phyloP scores from a whole-genome alignment of 2,797 vertebrate species.

The Psittacula echo region DNA sequence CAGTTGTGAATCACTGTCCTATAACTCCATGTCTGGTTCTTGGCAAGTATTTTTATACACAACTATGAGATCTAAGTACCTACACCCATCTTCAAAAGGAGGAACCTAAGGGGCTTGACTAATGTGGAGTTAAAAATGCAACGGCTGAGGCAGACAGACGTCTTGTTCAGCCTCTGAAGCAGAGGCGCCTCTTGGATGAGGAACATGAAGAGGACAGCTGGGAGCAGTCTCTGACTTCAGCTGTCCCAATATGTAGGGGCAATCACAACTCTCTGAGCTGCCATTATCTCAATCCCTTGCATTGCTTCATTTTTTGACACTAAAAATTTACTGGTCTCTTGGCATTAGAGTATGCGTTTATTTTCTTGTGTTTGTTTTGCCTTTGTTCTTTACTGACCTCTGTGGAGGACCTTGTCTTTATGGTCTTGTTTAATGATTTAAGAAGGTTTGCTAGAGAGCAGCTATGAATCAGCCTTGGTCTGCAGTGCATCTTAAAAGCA shows the following conservation, averaged over 20 bases:
- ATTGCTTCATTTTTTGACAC: background rate
- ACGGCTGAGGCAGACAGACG: background rate
- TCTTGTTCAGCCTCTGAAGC: background rate
- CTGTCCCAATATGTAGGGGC: background rate
- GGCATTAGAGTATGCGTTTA: background rate
- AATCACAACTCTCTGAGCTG: background rate
- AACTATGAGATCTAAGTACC: background rate
- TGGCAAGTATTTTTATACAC: slow-evolving; percentile 22
- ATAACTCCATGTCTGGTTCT: slow-evolving; percentile 26
- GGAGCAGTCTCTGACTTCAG: background rate
- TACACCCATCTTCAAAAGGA: slow-evolving; percentile 43
- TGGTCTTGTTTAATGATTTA: background rate
- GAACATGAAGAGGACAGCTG: background rate
- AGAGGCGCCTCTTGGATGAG: background rate
- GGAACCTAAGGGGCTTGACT: slow-evolving; percentile 20
- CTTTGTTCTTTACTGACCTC: background rate
- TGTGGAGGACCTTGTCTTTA: background rate
- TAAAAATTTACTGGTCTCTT: background rate
- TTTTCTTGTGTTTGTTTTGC: background rate
- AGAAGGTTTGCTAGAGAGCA: background rate
- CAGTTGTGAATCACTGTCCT: slow-evolving; percentile 45
- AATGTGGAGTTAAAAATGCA: background rate
- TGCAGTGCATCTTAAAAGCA: background rate
- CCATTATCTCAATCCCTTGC: background rate
- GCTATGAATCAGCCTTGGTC: background rate